phyloP scores from a whole-genome alignment of 2,113 vertebrate genomes.

The Alethe castanea region DNA sequence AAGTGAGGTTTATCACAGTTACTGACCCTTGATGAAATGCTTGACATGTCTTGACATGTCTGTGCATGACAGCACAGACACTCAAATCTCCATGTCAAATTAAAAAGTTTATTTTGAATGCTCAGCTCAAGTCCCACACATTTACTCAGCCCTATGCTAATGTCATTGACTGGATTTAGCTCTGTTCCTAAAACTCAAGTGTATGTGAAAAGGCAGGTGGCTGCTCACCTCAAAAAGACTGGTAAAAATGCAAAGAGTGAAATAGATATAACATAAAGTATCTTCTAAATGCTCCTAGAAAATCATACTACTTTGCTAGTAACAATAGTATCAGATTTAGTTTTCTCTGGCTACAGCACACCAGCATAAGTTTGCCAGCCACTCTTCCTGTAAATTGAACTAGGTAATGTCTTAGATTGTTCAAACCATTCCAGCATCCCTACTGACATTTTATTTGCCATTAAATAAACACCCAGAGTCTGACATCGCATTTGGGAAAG shows the following conservation, averaged over 20 bases:
- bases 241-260: not conserved
- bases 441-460: not conserved
- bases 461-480: not conserved
- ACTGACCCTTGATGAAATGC: not conserved
- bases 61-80: not conserved
- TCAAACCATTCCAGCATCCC: not conserved
- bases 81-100: not conserved
- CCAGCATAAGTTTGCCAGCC: not conserved
- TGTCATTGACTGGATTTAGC: not conserved
- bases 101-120: not conserved
- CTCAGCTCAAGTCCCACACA: not conserved
- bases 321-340: rapidly evolving
- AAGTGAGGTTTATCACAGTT: not conserved
- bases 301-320: not conserved
- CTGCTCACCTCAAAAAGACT: not conserved
- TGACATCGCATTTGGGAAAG: not conserved
- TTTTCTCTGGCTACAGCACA: not conserved
- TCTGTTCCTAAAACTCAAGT: not conserved
- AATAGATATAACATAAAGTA: not conserved
- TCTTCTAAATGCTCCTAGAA: not conserved
- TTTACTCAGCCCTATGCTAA: not conserved
- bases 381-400: not conserved
- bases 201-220: not conserved
- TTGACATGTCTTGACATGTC: too few species aligned
- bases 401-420: rapidly evolving